Evolutionary conservation across 2,113 vertebrate species (phyloP), one percentile per base, ranked within the genome.

Genomic region (Theristicus caerulescens): DNA sequence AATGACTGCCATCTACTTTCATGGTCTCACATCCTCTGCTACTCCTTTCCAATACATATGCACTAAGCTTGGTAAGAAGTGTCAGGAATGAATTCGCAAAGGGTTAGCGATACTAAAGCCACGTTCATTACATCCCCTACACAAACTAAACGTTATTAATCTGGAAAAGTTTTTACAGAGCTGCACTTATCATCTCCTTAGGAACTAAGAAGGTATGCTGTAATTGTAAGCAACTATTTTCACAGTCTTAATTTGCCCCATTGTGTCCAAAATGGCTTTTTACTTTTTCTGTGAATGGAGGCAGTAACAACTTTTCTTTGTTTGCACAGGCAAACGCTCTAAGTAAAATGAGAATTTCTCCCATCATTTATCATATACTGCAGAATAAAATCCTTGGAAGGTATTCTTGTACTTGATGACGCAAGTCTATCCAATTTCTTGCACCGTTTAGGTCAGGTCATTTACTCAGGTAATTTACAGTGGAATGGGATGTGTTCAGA

Each of bases 391-490:
- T 55, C 73, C 44, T 40, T 79, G 46, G 26, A 54, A 54, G n/a
- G 8, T 86, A 42, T 91, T 91, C 57, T 82, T 88, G 74, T 52
- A 36, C 73, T 69, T 76, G 66, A 44, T 69, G 65, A 95, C 12
- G 32, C 59, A 94, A 49, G 52, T 38, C 74, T 88, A 55, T 57
- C 61, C 69, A 93, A 94, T 94, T 81, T 89, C 78, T 94, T 87
- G 58, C 29, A 34, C 73, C 22, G 16, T 87, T 93, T 84, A 74
- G 78, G 77, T 88, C 82, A 82, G n/a, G 73, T 64, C 57, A 54
- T 84, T 82, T 73, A 38, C 62, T 46, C 18, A 16, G 40, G 66
- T 66, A 90, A 84, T 81, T 93, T 78, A 66, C 55, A 85, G 36
- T n/a, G 57, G 80, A 82, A 87, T 11, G 32, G 55, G 34, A 72